phyloP scores from a whole-genome alignment of 2,888 invertebrate species.

The Troilus luridus region DNA sequence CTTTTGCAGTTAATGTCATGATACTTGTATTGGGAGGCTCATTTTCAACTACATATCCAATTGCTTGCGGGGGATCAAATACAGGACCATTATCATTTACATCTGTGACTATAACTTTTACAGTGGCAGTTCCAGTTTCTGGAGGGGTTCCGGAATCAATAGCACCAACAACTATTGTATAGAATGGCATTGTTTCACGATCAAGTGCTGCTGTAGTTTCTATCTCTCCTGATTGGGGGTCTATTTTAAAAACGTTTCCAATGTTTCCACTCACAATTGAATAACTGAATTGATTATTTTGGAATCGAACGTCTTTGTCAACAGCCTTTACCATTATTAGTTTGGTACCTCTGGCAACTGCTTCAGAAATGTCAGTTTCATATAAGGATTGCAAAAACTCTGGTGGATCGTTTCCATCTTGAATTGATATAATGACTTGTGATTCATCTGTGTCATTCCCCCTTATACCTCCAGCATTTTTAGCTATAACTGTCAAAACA shows the following conservation, averaged over 20 bases:
- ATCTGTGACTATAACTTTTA: conserved; percentile 85
- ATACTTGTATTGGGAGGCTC: conserved; percentile 87
- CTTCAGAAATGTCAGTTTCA: conserved; percentile 86
- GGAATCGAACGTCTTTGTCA: conserved; percentile 91
- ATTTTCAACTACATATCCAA: conserved; percentile 88
- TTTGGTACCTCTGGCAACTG: conserved; percentile 80
- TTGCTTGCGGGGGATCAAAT: conserved; percentile 80
- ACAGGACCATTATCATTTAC: conserved; percentile 95
- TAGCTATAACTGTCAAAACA: conserved; percentile 92
- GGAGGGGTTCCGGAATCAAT: conserved; percentile 91
- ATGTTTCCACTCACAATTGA: conserved; percentile 88
- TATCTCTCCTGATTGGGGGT: conserved; percentile 87
- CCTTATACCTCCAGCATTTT: conserved; percentile 92
- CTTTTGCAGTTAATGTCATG: conserved; percentile 87
- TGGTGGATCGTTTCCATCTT: conserved; percentile 97
- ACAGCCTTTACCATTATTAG: conserved; percentile 86
- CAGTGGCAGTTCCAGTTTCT: conserved; percentile 90
- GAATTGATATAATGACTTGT: conserved; percentile 92
- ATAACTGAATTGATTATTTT: conserved; percentile 93
- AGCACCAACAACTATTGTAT: conserved; percentile 85
- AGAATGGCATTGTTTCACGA: conserved; percentile 82
- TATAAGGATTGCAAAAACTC: conserved; percentile 87
- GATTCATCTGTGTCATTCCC: conserved; percentile 97
- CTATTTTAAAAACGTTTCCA: conserved; percentile 87
- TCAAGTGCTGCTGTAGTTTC: conserved; percentile 82